Evolutionary conservation across 1,140 invertebrate genomes (phyloP), one percentile per base, ranked within the genome.

Genomic region (Magallana ariakensis): DNA sequence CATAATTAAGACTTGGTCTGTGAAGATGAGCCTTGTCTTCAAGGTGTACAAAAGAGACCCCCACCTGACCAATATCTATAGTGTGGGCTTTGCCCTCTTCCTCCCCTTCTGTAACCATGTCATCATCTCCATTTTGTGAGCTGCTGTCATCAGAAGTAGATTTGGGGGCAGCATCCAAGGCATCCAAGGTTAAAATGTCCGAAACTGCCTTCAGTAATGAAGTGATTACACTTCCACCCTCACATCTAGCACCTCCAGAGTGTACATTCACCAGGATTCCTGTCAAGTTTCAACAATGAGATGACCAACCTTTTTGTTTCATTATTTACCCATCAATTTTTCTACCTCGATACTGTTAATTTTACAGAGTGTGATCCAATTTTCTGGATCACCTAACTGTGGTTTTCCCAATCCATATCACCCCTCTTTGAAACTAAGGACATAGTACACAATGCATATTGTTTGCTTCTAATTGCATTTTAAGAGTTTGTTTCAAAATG

Each of bases 221-320:
- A n/a, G 86, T 8, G 26, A 88, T 75, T 3, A 89, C 57, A 26
- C 88, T 89, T 57, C 60, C 87, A n/a, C 22, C 58, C 10, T 60
- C 83, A 16, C 80, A 84, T 13, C 84, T 46, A 15, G 87, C 22
- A 10, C 85, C 19, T n/a, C 66, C 58, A 70, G 83, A 83, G 56
- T 80, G 75, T 16, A 89, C 33, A 66, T 90, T 91, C 1, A 90
- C 87, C 75, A 90, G 26, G n/a, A 90, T 88, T 19, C 91, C 88
- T 91, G 22, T 75, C 81, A 15, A 85, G 57, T 66, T 58, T 60
- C 83, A 80, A 70, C 33, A 16, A 22, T 8, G 10, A 60, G 22
- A 84, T 60, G 60, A 22, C 8, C 33, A 1, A 46, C 33, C 33
- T 46, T 5, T 46, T 46, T 46, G 5, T 46, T 46, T 46, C 33